Conservation (phyloP, 1,140 invertebrate species). For the Drosophila bocki region DNA sequence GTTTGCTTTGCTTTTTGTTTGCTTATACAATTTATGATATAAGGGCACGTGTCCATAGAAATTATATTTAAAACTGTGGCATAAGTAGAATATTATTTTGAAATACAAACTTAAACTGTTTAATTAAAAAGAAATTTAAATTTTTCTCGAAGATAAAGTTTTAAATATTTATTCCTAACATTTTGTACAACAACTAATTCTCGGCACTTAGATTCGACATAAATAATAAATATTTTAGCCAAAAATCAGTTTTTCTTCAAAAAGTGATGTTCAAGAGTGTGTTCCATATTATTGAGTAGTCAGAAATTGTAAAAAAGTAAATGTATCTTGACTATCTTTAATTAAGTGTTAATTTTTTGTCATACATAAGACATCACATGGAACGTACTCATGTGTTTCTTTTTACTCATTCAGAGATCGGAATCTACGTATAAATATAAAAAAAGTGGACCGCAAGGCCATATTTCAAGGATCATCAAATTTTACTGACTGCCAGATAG, state of each 20-base stretch:
- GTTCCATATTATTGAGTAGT: background rate
- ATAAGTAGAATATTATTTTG: background rate
- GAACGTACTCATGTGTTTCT: background rate
- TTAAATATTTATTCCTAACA: background rate
- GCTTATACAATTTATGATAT: slow-evolving; percentile 23
- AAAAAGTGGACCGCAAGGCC: too few species aligned
- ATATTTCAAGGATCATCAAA: too few species aligned
- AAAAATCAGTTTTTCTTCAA: background rate
- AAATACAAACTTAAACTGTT: too few species aligned
- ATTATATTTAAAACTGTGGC: slow-evolving; percentile 1
- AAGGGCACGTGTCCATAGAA: slow-evolving; percentile 22
- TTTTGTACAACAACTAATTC: too few species aligned
- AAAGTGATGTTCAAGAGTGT: background rate
- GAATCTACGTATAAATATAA: too few species aligned
- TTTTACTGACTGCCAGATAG: too few species aligned
- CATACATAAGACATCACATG: background rate
- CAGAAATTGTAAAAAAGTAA: background rate
- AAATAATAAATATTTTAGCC: background rate
- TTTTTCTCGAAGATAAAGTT: too few species aligned
- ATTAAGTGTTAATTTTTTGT: background rate
- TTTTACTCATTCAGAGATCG: background rate
- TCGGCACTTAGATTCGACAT: background rate
- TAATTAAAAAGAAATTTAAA: background rate
- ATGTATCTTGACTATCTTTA: background rate
- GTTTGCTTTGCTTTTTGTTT: slow-evolving; percentile 7